Base-by-base conservation (phyloP, 2,888 invertebrate genomes). In the Drosophila neonasuta region DNA sequence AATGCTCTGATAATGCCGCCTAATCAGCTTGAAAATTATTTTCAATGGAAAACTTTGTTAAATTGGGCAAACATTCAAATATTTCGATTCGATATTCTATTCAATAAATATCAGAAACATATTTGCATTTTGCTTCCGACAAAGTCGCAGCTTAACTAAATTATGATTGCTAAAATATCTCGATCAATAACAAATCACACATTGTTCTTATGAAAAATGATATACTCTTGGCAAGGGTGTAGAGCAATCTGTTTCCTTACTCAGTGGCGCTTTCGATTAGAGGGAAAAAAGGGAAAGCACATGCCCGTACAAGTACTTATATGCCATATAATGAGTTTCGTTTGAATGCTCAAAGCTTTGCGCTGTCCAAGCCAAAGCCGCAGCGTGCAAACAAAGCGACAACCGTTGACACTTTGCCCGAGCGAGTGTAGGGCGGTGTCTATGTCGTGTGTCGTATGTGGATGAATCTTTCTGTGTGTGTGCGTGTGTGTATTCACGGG, bases 271-370 rank as follows among this genome's bases (percentile, higher is more conserved):
- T 71, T 74, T 80, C 75, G 84, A 84, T 80, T 71, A 74, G 66
- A 63, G 13, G 13, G 15, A 39, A 70, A 60, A 83, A 70, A 74
- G 62, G 54, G 61, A 75, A 68, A 68, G 61, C 55, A 56, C 54
- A 65, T 60, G 48, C n/a, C 11, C 30, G 34, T 51, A 62, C 52
- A 72, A 63, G 77, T 74, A 63, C 74, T 71, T 67, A 71, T 68
- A 54, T 64, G 72, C 30, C 15, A 69, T 67, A 80, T 81, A 84
- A 86, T 86, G 84, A 81, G 84, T 86, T 84, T 86, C 84, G 81
- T 71, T 66, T 72, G 67, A 78, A 76, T 78, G 71, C 67, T 77
- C 71, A 82, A 77, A 80, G 75, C 73, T 61, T 54, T 51, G 49
- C 60, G 56, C 57, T 74, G 78, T 42, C 59, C 52, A 56, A 32